phyloP scores from a whole-genome alignment of 2,113 vertebrate genomes.

The Paracyprichromis sp. region DNA sequence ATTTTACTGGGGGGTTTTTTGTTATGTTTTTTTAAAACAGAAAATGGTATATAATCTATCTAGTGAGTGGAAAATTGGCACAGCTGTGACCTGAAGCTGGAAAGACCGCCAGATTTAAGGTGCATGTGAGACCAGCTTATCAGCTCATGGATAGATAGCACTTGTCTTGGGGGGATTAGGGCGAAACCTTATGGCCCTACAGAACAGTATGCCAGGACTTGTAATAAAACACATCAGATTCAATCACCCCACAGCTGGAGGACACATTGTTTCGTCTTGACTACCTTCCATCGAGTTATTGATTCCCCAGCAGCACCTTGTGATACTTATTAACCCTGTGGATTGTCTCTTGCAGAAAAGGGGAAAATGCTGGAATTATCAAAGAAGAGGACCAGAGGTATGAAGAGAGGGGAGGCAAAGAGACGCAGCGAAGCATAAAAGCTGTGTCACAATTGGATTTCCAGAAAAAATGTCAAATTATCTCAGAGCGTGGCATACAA shows the following conservation, averaged over 20 bases:
- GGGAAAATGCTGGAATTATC: background rate
- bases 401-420: background rate
- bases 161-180: constrained; percentile 12
- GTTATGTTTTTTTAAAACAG: background rate
- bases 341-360: background rate
- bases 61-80: background rate
- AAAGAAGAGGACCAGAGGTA: background rate
- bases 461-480: background rate
- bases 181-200: background rate
- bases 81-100: background rate
- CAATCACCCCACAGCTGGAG: constrained; percentile 32
- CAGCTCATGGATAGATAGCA: background rate
- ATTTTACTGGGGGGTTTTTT: background rate
- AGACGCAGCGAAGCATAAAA: background rate
- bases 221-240: constrained; percentile 46
- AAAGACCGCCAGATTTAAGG: background rate
- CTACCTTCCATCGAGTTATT: constrained; percentile 21
- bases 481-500: background rate
- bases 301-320: constrained; percentile 11
- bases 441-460: background rate
- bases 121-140: background rate
- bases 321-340: constrained; percentile 33
- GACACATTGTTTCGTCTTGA: constrained; percentile 27
- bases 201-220: background rate
- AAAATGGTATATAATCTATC: background rate